Percentiles rank a stretch among this genome's conserved stretches.
Conservation (phyloP, 1,140 invertebrate genomes). For the Drosophila ogumai region DNA sequence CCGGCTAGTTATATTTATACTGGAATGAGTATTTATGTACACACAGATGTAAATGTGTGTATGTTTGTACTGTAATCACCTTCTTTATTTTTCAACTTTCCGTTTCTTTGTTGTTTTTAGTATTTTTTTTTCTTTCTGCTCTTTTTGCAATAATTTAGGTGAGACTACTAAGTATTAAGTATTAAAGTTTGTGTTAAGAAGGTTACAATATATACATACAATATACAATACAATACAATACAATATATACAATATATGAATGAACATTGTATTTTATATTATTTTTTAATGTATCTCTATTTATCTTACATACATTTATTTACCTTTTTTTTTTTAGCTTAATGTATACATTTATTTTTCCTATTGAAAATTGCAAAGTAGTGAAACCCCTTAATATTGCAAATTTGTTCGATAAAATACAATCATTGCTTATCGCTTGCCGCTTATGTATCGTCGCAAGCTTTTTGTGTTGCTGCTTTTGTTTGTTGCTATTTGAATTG, state of each 20-base stretch:
- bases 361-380: background rate
- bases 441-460: constrained; percentile 21
- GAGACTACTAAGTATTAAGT: background rate
- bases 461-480: constrained; percentile 30
- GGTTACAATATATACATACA: background rate
- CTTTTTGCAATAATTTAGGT: background rate
- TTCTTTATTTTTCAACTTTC: constrained; percentile 27
- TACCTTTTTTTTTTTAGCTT: background rate
- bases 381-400: background rate
- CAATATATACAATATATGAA: background rate
- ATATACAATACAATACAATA: too few relatives aligned
- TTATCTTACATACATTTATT: too few relatives aligned
- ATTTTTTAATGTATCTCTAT: too few relatives aligned
- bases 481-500: constrained; percentile 27
- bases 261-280: too few relatives aligned
- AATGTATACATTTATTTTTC: background rate
- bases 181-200: background rate
- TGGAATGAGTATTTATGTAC: constrained; percentile 2
- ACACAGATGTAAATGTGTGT: too few relatives aligned
- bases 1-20: constrained; percentile 53
- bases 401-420: too few relatives aligned
- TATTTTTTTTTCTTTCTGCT: background rate
- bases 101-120: constrained; percentile 41
- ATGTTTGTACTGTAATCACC: background rate
- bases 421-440: constrained; percentile 13